These are phyloP conservation scores for Scotopteryx bipunctaria DNA, from an alignment of 2,888 invertebrate species.

Conservation along the genomic window DNA sequence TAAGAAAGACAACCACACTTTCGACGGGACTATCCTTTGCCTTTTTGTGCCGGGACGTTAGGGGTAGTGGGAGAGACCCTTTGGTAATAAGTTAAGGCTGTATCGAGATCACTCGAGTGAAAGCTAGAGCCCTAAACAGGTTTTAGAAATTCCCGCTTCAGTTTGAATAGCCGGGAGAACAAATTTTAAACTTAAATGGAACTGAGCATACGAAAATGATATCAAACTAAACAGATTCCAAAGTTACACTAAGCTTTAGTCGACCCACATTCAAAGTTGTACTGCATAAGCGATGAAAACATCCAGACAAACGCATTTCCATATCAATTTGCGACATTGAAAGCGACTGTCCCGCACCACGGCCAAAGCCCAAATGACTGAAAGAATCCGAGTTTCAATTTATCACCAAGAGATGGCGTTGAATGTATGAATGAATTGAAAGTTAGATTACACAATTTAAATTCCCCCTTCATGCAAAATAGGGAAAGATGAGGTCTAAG, in stretches of 20 bases:
- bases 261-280: slow-evolving; percentile 25
- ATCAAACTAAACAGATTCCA: neutral
- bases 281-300: slow-evolving; percentile 42
- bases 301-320: slow-evolving; percentile 47
- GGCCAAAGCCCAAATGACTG: slow-evolving; percentile 67
- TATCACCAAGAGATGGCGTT: slow-evolving; percentile 81
- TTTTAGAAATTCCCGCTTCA: no score
- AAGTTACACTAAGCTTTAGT: slow-evolving; percentile 1
- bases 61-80: no score
- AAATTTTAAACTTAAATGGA: neutral
- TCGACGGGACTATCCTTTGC: no score
- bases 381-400: slow-evolving; percentile 79
- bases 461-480: slow-evolving; percentile 83
- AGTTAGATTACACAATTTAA: slow-evolving; percentile 84
- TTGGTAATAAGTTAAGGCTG: no score
- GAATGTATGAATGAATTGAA: slow-evolving; percentile 84
- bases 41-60: no score
- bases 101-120: no score
- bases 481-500: slow-evolving; percentile 81
- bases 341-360: slow-evolving; percentile 42
- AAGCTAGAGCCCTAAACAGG: no score
- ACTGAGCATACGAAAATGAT: neutral
- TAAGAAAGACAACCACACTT: no score
- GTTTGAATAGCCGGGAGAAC: no score
- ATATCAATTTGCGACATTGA: slow-evolving; percentile 50